Evolutionary conservation across 2,888 invertebrate genomes (phyloP).

Genomic region (Lithophane leautieri): DNA sequence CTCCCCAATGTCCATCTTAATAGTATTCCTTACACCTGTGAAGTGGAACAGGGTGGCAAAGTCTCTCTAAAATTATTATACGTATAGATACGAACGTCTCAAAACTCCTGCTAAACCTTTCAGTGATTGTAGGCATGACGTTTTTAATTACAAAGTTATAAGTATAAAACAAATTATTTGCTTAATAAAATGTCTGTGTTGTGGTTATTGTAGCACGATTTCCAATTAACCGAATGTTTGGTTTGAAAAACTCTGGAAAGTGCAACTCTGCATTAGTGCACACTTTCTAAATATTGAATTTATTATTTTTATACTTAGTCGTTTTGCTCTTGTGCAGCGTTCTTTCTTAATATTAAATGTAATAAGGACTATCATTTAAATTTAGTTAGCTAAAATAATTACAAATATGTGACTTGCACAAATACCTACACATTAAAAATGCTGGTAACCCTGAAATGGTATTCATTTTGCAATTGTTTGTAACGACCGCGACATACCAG

Average conservation of each 20-base stretch:
- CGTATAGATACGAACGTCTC: neutral
- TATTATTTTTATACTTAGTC: conserved; percentile 7
- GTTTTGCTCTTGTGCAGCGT: neutral
- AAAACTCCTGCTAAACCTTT: neutral
- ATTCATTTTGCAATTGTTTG: neutral
- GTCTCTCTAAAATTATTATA: neutral
- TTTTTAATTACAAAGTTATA: conserved; percentile 9
- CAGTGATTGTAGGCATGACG: neutral
- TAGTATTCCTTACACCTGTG: neutral
- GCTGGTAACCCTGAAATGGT: neutral
- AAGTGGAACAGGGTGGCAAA: neutral
- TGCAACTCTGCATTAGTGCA: conserved; percentile 33
- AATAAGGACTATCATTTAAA: neutral
- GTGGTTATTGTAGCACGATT: conserved; percentile 5
- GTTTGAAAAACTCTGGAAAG: conserved; percentile 30
- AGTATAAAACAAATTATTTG: conserved; percentile 3
- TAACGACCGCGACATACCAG: no score
- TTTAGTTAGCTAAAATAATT: neutral
- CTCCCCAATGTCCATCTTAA: neutral
- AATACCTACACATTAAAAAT: neutral
- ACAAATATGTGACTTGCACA: neutral
- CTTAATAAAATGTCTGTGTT: conserved; percentile 15
- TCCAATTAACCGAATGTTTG: conserved; percentile 46
- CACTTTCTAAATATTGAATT: conserved; percentile 24
- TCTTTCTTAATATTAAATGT: neutral